phyloP scores from a whole-genome alignment of 2,113 vertebrate genomes.

The Tachuris rubrigastra region DNA sequence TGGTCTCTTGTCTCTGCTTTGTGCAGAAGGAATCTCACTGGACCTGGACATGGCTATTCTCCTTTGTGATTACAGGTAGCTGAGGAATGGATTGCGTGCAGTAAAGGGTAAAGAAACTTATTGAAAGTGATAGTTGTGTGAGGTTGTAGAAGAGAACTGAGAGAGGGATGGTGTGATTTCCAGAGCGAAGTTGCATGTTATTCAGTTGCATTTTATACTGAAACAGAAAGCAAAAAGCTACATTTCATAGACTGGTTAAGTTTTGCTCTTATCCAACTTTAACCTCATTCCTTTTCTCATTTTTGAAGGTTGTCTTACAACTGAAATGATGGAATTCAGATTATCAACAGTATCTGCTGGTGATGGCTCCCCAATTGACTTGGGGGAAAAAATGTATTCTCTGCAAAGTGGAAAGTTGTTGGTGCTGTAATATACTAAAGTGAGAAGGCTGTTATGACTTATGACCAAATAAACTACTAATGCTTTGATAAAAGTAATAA shows the following conservation, averaged over 20 bases:
- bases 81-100: background rate
- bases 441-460: background rate
- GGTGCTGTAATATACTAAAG: background rate
- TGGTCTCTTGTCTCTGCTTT: background rate
- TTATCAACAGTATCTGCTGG: background rate
- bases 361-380: background rate
- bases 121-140: background rate
- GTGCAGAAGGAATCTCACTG: background rate
- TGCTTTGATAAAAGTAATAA: background rate
- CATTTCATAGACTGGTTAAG: background rate
- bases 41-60: background rate
- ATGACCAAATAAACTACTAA: background rate
- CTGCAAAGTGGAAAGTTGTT: background rate
- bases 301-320: constrained; percentile 85
- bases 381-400: background rate
- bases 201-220: background rate
- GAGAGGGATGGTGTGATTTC: background rate
- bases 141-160: background rate
- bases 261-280: background rate
- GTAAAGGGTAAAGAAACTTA: background rate
- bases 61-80: background rate
- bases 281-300: background rate
- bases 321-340: constrained; percentile 79
- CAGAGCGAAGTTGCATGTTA: background rate
- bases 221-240: background rate